Evolutionary conservation across 2,888 invertebrate species (phyloP), one percentile per base, ranked within the genome.

Genomic region (Clepsis dumicolana): DNA sequence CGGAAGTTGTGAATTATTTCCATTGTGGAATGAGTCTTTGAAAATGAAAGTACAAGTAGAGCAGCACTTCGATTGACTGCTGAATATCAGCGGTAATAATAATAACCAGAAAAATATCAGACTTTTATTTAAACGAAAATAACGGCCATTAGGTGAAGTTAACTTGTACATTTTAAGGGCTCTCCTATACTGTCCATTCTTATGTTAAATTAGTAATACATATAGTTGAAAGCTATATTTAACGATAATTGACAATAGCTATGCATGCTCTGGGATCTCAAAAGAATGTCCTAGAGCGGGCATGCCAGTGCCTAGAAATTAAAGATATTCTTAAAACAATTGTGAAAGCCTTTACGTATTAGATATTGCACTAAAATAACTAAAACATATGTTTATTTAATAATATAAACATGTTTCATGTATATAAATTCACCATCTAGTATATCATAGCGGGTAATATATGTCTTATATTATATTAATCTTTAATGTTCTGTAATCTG

Each of bases 301-400:
- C 75, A 79, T 73, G 74, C 75, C 81, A 81, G 87, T 88, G 87
- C 87, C 87, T 87, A 80, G 79, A 77, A 73, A 75, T 71, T 72
- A 73, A 71, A 62, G 59, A 38, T 62, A 67, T 57, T 41, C 41
- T 61, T 61, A 65, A 41, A 53, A 25, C 32, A 32, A 68, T 5
- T 41, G 32, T 44, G 67, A 57, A 66, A 63, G 57, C 52, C 66
- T 61, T 65, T 63, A 61, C 24, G 16, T 66, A 67, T 50, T 66
- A 67, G 62, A 24, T 25, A 52, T 50, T 16, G 54, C 62, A 62
- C 56, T 57, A 57, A 67, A 53, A 62, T 38, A 38, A 62, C 56
- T 57, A 57, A 67, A 53, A 62, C 29, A 38, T 67, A 62, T 62
- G 62, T 67, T 62, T 29, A 62, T 67, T 63, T 62, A 35, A 48